Evolutionary conservation across 2,113 vertebrate genomes (phyloP).

Genomic region (Otus sunia): DNA sequence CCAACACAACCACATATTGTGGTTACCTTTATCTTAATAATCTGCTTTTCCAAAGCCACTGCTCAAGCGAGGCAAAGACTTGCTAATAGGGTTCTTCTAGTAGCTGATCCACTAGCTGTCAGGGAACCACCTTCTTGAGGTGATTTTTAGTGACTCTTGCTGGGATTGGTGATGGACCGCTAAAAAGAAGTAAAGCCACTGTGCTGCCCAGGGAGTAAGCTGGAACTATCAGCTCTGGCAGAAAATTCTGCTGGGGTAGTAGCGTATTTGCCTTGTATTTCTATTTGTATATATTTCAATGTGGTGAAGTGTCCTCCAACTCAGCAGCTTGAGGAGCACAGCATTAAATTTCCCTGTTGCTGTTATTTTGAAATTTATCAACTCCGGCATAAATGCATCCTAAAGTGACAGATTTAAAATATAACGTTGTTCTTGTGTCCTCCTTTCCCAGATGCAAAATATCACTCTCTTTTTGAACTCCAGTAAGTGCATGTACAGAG

Average conservation of each 20-base stretch:
- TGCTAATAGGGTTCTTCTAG: background rate
- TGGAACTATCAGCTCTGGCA: background rate
- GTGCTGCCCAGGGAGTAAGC: background rate
- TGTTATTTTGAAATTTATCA: slow-evolving; percentile 6
- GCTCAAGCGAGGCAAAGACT: background rate
- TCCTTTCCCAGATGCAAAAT: slow-evolving; percentile 26
- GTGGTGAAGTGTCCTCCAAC: background rate
- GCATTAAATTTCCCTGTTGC: background rate
- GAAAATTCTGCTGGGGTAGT: background rate
- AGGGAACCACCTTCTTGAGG: background rate
- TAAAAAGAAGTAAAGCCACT: background rate
- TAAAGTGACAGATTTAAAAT: background rate
- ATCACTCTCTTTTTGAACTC: background rate
- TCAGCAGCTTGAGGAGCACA: background rate
- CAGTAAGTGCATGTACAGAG: background rate
- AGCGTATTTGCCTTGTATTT: background rate
- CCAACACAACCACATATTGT: background rate
- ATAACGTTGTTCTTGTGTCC: background rate
- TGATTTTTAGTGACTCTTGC: background rate
- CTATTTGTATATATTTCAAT: background rate
- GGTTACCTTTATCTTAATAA: background rate
- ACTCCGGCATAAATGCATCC: background rate
- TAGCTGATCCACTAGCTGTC: background rate
- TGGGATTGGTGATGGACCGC: background rate
- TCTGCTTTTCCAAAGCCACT: slow-evolving; percentile 15